Base-by-base conservation (phyloP, 1,140 invertebrate species). In the Bradysia coprophila region DNA sequence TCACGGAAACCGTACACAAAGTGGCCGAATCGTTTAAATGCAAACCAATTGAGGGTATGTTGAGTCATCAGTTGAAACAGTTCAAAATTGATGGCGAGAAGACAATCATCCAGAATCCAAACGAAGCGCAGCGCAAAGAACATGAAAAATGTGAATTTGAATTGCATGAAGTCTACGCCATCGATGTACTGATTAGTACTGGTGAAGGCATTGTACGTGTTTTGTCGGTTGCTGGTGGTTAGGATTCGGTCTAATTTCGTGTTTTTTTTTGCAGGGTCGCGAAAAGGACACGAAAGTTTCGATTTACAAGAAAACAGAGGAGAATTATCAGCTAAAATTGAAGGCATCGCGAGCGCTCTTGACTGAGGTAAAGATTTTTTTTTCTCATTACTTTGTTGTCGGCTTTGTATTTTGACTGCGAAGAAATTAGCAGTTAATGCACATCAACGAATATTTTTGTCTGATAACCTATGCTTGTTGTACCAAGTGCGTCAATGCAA, bases 61-160 rank as follows among this genome's bases (percentile, higher is more conserved):
- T 98, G 21, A 98, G 93, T 50, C 93, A 98, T 64, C 90, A 98
- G 58, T 66, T 98, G 38, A 91, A 93, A 56, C 89, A 94, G 61
- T 88, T 90, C 62, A 84, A 88, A 62, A 95, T 97, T 59, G 92
- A 98, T 67, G 95, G 94, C 19, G 93, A 97, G 51, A 99, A 99
- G 67, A 93, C 92, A 15, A 96, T 99, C 47, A 97, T 98, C 53
- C 89, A 94, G 63, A 95, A 97, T 66, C 95, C 96, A 4, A 91
- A 81, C 52, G 95, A 98, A 59, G 84, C 88, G 38, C 95, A 98
- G 59, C 84, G 86, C 50, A 94, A 95, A 61, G 94, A 98, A 59
- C 88, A 97, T 61, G 95, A 98, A 64, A 96, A 96, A 59, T 91
- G 81, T 63, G 86, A 85, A 45, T 83, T 99, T 63, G 92, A 96